A percentile compares a stretch with the other conserved stretches of the same genome.
Conservation (phyloP, 2,113 vertebrate genomes). For the Salvator merianae region DNA sequence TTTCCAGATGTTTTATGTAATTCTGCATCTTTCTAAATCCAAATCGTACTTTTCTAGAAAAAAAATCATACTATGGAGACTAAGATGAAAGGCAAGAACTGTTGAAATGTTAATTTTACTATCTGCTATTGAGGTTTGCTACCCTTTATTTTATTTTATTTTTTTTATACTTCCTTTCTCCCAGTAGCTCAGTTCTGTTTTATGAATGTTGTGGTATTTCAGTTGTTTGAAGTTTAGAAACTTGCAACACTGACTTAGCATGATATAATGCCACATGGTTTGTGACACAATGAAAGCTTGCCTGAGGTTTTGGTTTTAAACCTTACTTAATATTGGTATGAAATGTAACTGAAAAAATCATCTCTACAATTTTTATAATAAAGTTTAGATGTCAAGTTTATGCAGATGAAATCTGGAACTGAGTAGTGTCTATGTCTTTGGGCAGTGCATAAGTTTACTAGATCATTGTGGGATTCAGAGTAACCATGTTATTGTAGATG, state of each 20-base stretch:
- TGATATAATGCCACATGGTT: slow-evolving; percentile 81
- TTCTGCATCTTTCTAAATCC: slow-evolving; percentile 89
- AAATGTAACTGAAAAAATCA: slow-evolving; percentile 26
- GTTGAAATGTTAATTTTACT: slow-evolving; percentile 99
- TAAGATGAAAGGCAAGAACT: slow-evolving; percentile 94
- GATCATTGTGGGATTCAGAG: too few species aligned
- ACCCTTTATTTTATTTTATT: slow-evolving; percentile 67
- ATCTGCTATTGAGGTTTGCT: slow-evolving; percentile 95
- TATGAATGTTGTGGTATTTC: slow-evolving; percentile 95
- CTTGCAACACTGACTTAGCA: slow-evolving; percentile 82
- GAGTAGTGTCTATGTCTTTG: not conserved
- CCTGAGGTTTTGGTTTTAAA: slow-evolving; percentile 62
- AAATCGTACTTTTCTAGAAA: slow-evolving; percentile 82
- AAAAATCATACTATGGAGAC: slow-evolving; percentile 87
- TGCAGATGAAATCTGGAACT: not conserved
- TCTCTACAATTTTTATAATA: not conserved
- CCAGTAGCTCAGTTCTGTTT: slow-evolving; percentile 94
- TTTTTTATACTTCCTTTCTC: slow-evolving; percentile 85
- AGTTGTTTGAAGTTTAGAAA: slow-evolving; percentile 92
- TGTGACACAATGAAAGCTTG: slow-evolving; percentile 72
- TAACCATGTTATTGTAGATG: too few species aligned
- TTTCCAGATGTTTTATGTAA: slow-evolving; percentile 97
- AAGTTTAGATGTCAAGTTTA: not conserved
- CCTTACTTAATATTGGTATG: slow-evolving; percentile 33
- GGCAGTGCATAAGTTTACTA: too few species aligned